These are phyloP conservation scores for Drosophila watanabei DNA, from an alignment of 1,140 invertebrate species.

Conservation along the genomic window DNA sequence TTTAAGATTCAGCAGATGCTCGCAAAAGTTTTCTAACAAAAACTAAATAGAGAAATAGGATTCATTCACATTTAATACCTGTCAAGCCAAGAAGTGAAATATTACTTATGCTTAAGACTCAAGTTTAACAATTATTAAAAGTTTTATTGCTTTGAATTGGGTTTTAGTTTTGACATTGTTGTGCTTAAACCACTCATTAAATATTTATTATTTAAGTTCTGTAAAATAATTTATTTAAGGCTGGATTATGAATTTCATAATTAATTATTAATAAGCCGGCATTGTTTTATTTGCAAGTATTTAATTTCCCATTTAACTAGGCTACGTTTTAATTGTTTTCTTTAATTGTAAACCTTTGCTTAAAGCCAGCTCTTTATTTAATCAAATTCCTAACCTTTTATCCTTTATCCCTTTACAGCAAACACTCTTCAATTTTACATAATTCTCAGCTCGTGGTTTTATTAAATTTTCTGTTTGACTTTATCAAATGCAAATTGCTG, in stretches of 20 bases:
- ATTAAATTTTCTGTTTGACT: constrained; percentile 26
- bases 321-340: neutral
- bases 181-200: neutral
- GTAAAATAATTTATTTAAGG: neutral
- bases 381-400: neutral
- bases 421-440: neutral
- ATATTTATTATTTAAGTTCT: neutral
- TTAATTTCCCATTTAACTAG: neutral
- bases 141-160: neutral
- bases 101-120: constrained; percentile 1
- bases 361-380: neutral
- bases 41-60: constrained; percentile 4
- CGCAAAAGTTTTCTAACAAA: constrained; percentile 6
- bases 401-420: neutral
- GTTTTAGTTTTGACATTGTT: constrained; percentile 1
- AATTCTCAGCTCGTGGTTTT: neutral
- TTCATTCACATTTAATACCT: constrained; percentile 2
- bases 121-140: constrained; percentile 30
- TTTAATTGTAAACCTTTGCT: neutral
- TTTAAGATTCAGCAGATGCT: constrained; percentile 23
- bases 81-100: neutral
- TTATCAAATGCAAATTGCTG: constrained; percentile 25
- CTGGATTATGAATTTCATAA: neutral
- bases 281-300: neutral
- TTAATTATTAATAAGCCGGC: neutral